A percentile compares a stretch with the other conserved stretches of the same genome.
phyloP scores from a whole-genome alignment of 2,888 invertebrate species.

The Nebria brevicollis region DNA sequence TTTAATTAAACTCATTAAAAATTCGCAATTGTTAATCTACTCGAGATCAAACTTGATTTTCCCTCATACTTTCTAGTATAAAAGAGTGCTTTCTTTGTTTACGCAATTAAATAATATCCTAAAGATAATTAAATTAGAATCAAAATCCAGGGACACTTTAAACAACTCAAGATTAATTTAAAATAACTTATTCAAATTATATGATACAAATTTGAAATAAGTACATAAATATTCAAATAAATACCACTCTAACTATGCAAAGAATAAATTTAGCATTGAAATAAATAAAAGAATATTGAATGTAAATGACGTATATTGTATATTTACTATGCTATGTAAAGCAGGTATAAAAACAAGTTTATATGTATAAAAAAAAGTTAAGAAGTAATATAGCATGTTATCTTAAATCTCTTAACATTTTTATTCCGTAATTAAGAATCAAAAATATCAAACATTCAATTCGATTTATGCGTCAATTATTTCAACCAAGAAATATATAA shows the following conservation, averaged over 20 bases:
- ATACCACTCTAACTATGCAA: background rate
- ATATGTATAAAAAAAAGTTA: background rate
- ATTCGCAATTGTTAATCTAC: background rate
- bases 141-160: background rate
- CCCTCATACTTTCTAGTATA: too few relatives aligned
- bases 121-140: background rate
- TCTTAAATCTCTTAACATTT: background rate
- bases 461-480: too few relatives aligned
- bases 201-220: background rate
- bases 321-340: constrained; percentile 1
- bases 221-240: background rate
- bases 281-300: background rate
- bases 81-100: too few relatives aligned
- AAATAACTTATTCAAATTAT: background rate
- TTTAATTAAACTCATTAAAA: background rate
- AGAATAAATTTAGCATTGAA: background rate
- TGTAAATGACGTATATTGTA: background rate
- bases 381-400: background rate
- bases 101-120: background rate
- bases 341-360: background rate
- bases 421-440: background rate
- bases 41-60: too few relatives aligned
- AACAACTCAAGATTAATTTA: background rate
- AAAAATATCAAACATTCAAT: background rate
- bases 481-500: background rate